Base-by-base conservation (phyloP, 2,797 vertebrate species). In the Poecilia picta region DNA sequence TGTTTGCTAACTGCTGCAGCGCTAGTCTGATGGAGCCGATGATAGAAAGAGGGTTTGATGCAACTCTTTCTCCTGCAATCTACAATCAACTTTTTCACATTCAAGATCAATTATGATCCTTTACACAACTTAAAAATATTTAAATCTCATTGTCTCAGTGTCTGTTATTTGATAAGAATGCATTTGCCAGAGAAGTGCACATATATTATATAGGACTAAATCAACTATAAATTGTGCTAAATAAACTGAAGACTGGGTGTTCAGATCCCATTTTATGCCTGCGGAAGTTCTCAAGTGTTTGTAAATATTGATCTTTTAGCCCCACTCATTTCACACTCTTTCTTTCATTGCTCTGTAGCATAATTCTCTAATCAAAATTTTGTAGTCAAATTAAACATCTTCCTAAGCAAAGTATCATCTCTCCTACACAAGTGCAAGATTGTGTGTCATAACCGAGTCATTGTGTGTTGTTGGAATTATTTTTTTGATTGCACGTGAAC, bases 401-500 rank as follows among this genome's bases (percentile, higher is more conserved):
- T 28, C 45, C n/a, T 53, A 45, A 78, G 82, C 85, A 88, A 47
- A 72, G 33, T 46, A 81, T 76, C 41, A 79, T 4, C 72, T 75
- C 31, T 72, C n/a, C 84, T 86, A 77, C 33, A 75, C 76, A 79
- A 86, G 68, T 3, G 25, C 31, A 46, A 16, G n/a, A 1, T 13
- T 72, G 28, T 39, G 28, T 55, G 70, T 80, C 20, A 11, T 11
- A 73, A 51, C 4, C 59, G 33, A 64, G 39, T 57, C 31, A 51
- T 71, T 70, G 72, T 62, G 53, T 66, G 64, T 31, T 51, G 77
- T 28, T 86, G 74, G 57, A 86, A 12, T 55, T 84, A 77, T 76
- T 77, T 33, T 80, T 85, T 73, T 80, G 31, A 57, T 77, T 87
- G 53, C 81, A 84, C 73, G 76, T 68, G 68, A 77, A 78, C 47